Evolutionary conservation across 2,888 invertebrate genomes (phyloP), one percentile per base, ranked within the genome.

Genomic region (Troides aeacus): DNA sequence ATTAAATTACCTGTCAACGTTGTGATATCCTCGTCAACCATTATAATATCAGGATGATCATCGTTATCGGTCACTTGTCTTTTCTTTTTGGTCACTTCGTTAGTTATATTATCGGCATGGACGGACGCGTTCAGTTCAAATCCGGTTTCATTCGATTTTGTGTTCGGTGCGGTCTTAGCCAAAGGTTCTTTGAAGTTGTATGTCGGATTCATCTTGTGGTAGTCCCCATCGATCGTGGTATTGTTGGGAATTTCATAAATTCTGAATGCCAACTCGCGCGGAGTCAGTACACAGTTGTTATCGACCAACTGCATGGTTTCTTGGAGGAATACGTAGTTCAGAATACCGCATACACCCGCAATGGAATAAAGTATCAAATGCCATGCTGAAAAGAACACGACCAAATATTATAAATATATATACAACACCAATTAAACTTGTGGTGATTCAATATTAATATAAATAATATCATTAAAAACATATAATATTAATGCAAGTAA

Each of bases 291-390:
- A 72, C 92, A 92, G 73, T 89, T 84, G 67, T 83, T 74, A 62
- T 83, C 81, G 0, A 90, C 85, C 69, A 92, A 62, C 8, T 82
- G 77, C 87, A 85, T 89, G 0, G 91, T 81, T 62, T 86, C 85
- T 71, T 86, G 86, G 1, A 92, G 78, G 66, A 89, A 87, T n/a
- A 87, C 79, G 74, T 87, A 92, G 75, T 92, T 92, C 65, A 84
- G 74, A 39, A 90, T 78, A 39, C 92, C 90, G 70, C 85, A 89
- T 68, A 87, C 72, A 63, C 85, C 90, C 2, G 90, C 89, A 6
- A 83, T 74, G 1, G 82, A 74, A 77, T 80, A 92, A 1, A 92
- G 72, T 67, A 87, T 77, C 66, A 90, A 75, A 75, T 92, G 92
- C 80, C 89, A 92, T 79, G 78, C 92, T 92, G 86, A 21, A 57